Percentiles rank a stretch among this genome's conserved stretches.
Evolutionary conservation across 92 coral and sea anemone genomes (phyloP).

Genomic region (Porites lobata): DNA sequence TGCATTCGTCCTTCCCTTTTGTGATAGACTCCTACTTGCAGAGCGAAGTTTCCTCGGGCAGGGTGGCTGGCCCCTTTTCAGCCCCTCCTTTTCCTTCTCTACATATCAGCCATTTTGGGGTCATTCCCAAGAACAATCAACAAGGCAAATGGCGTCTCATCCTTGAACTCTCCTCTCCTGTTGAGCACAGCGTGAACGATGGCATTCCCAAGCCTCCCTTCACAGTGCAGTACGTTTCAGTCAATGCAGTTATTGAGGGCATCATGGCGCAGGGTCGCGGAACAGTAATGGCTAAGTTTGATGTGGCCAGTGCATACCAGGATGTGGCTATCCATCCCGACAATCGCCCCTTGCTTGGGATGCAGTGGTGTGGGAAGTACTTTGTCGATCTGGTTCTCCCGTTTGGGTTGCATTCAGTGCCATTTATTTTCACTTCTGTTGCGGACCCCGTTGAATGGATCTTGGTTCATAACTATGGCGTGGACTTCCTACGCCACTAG

Average conservation of each 20-base stretch:
- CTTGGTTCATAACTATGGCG: neutral
- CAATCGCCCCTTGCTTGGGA: neutral
- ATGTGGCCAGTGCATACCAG: neutral
- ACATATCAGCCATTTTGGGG: constrained; percentile 10
- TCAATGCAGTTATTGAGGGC: no score
- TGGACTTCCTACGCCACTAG: neutral
- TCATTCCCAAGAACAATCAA: constrained; percentile 10
- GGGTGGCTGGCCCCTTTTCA: constrained; percentile 33
- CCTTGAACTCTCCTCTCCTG: constrained; percentile 47
- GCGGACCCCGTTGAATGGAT: no score
- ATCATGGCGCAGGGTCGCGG: neutral
- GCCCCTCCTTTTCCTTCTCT: neutral
- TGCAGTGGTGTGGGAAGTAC: neutral
- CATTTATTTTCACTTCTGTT: no score
- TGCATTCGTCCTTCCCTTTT: neutral
- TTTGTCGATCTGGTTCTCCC: no score
- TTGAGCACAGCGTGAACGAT: constrained; percentile 40
- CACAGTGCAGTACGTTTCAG: no score
- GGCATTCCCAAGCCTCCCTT: constrained; percentile 14
- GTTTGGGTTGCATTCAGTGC: no score
- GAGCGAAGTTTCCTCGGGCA: neutral
- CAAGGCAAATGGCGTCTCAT: constrained; percentile 46
- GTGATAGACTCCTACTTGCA: neutral
- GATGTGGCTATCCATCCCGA: neutral
- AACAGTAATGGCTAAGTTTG: neutral